These are phyloP conservation scores for Tuta absoluta DNA, from an alignment of 2,888 invertebrate genomes.

Conservation along the genomic window DNA sequence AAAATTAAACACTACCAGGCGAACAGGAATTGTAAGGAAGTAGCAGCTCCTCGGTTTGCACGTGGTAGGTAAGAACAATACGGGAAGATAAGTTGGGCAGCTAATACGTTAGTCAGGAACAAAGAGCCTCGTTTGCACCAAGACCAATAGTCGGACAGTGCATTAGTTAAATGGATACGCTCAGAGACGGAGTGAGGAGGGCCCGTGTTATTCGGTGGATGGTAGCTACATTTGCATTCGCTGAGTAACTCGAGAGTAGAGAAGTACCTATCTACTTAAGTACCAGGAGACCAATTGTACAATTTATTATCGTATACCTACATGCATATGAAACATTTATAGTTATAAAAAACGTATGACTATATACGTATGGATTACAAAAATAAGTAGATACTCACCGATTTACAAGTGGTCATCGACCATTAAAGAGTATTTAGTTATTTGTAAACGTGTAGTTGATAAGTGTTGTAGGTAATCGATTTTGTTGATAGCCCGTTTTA, in stretches of 20 bases:
- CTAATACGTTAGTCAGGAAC: slow-evolving; percentile 70
- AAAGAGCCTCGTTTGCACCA: slow-evolving; percentile 75
- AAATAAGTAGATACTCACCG: too few species aligned
- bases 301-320: background rate
- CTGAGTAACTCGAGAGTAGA: background rate
- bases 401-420: too few species aligned
- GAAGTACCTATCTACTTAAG: background rate
- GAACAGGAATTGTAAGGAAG: slow-evolving; percentile 27
- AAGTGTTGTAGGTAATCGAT: too few species aligned
- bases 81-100: slow-evolving; percentile 34
- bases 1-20: slow-evolving; percentile 42
- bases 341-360: too few species aligned
- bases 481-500: too few species aligned
- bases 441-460: too few species aligned
- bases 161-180: slow-evolving; percentile 76
- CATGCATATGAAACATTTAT: too few species aligned
- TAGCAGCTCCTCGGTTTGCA: slow-evolving; percentile 16
- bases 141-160: slow-evolving; percentile 77
- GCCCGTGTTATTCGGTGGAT: background rate
- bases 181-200: slow-evolving; percentile 18
- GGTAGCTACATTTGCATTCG: background rate
- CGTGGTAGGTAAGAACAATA: slow-evolving; percentile 26
- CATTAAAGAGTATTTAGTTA: too few species aligned
- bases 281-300: background rate
- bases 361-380: too few species aligned